phyloP scores from a whole-genome alignment of 2,113 vertebrate genomes.

The Lagopus leucura region DNA sequence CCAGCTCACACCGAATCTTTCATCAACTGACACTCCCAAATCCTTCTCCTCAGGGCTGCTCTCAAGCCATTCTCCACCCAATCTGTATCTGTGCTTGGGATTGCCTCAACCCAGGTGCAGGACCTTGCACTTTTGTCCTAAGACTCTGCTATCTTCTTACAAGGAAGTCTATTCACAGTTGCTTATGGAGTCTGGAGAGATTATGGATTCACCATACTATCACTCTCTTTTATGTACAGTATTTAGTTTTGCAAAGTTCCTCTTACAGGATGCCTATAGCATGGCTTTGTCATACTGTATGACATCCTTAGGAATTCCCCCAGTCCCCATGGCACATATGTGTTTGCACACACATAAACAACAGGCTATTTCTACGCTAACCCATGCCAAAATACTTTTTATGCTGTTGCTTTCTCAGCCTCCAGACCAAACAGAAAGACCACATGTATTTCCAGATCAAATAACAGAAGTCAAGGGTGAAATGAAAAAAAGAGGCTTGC shows the following conservation, averaged over 20 bases:
- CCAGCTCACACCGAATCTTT: too few relatives aligned
- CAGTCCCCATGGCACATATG: accelerated
- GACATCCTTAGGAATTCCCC: background rate
- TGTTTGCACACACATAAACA: background rate
- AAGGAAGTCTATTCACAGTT: background rate
- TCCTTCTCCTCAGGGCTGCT: too few relatives aligned
- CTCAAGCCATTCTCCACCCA: too few relatives aligned
- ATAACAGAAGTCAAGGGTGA: background rate
- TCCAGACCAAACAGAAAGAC: background rate
- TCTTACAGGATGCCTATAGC: background rate
- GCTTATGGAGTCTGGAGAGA: background rate
- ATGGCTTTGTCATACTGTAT: background rate
- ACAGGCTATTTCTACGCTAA: background rate
- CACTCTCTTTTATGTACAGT: background rate
- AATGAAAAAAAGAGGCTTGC: background rate
- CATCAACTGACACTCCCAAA: too few relatives aligned
- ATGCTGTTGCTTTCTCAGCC: background rate
- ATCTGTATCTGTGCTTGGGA: too few relatives aligned
- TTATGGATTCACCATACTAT: background rate
- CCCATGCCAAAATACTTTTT: background rate
- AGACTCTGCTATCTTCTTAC: background rate
- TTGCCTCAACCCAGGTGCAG: too few relatives aligned
- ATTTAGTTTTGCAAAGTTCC: background rate
- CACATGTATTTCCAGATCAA: background rate
- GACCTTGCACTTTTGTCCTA: background rate